Conservation (phyloP, 2,888 invertebrate genomes). For the Quadroppia sp. region DNA sequence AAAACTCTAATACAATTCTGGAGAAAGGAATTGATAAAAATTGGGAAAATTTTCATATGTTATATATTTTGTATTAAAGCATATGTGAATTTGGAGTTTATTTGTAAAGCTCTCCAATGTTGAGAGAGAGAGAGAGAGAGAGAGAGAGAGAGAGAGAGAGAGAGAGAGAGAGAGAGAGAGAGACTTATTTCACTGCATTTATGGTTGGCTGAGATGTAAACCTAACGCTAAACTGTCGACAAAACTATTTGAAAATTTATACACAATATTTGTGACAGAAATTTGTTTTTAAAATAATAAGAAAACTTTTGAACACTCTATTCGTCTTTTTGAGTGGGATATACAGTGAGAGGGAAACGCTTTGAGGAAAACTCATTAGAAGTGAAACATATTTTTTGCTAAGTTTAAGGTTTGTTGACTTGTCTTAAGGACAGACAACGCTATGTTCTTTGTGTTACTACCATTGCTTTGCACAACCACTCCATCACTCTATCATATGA, state of each 20-base stretch:
- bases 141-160: too few species aligned
- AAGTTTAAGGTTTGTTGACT: slow-evolving; percentile 11
- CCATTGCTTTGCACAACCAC: background rate
- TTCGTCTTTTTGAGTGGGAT: background rate
- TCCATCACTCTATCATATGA: slow-evolving; percentile 10
- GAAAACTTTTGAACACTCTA: too few species aligned
- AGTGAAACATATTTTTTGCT: background rate
- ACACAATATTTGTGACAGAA: too few species aligned
- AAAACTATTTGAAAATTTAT: too few species aligned
- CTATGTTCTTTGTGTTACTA: background rate
- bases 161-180: too few species aligned
- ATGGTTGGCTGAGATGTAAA: background rate
- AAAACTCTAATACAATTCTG: background rate
- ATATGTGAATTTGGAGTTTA: background rate
- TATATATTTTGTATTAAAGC: background rate
- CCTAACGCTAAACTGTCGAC: background rate
- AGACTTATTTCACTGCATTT: background rate
- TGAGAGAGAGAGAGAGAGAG: too few species aligned
- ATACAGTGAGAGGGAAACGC: background rate
- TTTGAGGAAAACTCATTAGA: background rate
- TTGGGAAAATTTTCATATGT: too few species aligned
- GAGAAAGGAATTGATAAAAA: too few species aligned
- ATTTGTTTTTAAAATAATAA: too few species aligned
- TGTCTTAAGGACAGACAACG: background rate
- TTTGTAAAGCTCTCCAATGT: background rate